Evolutionary conservation across 2,888 invertebrate species (phyloP).

Genomic region (Drosophila emarginata): DNA sequence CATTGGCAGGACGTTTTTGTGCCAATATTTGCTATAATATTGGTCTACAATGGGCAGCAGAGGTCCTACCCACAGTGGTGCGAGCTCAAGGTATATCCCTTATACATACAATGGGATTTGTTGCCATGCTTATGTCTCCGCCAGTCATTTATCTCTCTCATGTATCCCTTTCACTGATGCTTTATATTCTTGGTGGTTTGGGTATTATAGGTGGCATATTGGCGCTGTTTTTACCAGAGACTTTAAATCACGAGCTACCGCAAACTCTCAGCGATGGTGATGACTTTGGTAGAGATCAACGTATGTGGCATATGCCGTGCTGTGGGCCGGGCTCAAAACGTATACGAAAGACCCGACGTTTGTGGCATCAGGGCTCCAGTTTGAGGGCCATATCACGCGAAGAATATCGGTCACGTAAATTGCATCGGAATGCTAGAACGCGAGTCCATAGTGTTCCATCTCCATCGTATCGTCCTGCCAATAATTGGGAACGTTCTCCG

Average conservation of each 20-base stretch:
- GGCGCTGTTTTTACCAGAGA: slow-evolving; percentile 91
- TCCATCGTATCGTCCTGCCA: not conserved
- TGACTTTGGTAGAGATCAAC: slow-evolving; percentile 90
- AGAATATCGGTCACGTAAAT: slow-evolving; percentile 51
- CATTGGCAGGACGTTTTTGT: slow-evolving; percentile 92
- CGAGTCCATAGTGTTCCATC: not conserved
- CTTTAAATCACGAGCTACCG: slow-evolving; percentile 91
- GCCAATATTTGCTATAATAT: slow-evolving; percentile 96
- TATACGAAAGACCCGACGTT: not conserved
- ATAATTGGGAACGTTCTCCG: not conserved
- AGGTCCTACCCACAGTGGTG: slow-evolving; percentile 93
- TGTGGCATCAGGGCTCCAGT: slow-evolving; percentile 60
- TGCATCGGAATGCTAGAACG: slow-evolving; percentile 40
- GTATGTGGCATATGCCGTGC: slow-evolving; percentile 91
- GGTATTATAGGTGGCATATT: slow-evolving; percentile 89
- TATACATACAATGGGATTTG: slow-evolving; percentile 94
- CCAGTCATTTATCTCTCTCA: slow-evolving; percentile 92
- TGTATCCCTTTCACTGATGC: slow-evolving; percentile 79
- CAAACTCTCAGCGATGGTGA: slow-evolving; percentile 94
- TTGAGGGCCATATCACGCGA: slow-evolving; percentile 53
- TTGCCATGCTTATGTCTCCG: slow-evolving; percentile 91
- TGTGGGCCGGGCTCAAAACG: slow-evolving; percentile 84
- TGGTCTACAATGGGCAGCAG: slow-evolving; percentile 94
- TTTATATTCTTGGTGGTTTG: slow-evolving; percentile 85
- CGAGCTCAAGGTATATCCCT: slow-evolving; percentile 93